phyloP scores from a whole-genome alignment of 1,140 invertebrate species.

The Panagrolaimus sp. region DNA sequence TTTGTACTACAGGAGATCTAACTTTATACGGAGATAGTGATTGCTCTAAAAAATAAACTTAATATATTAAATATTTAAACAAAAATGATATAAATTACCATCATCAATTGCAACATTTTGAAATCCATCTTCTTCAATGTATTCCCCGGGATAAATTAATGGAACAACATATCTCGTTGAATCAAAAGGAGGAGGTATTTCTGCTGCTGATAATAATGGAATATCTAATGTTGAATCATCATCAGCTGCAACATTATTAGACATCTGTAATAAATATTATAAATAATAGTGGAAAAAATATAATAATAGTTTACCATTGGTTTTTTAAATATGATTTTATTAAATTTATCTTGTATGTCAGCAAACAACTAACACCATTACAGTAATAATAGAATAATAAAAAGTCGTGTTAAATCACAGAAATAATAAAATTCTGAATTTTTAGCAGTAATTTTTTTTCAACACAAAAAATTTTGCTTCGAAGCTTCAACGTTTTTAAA shows the following conservation, averaged over 20 bases:
- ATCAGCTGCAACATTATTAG: neutral
- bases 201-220: neutral
- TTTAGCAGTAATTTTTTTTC: no score
- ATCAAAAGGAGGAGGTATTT: no score
- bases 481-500: no score
- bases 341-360: neutral
- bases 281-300: neutral
- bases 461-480: no score
- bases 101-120: slow-evolving; percentile 3
- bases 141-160: neutral
- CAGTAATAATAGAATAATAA: neutral
- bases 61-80: neutral
- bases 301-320: neutral
- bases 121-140: neutral
- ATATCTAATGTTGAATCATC: neutral
- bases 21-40: neutral
- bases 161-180: neutral
- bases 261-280: no score
- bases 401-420: neutral
- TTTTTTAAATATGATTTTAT: neutral
- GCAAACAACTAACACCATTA: neutral
- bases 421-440: neutral
- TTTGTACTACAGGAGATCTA: no score
- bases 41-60: neutral
- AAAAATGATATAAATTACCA: neutral